Conservation (phyloP, 2,888 invertebrate genomes). For the Augochlorella aurata region DNA sequence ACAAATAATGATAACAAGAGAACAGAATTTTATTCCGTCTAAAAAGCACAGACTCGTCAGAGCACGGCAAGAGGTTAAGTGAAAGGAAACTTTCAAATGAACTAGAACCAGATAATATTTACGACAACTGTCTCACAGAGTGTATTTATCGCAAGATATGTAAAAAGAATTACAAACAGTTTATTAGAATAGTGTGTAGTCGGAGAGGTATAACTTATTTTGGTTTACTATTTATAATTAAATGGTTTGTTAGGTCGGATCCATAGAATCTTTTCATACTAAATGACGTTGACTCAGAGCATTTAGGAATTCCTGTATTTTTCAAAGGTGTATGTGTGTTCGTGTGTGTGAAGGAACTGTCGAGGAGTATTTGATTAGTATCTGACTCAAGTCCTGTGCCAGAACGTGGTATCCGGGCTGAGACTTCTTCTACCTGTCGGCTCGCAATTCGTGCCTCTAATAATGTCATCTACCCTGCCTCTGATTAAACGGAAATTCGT, state of each 20-base stretch:
- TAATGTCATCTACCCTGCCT: conserved; percentile 77
- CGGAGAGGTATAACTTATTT: neutral
- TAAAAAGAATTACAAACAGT: conserved; percentile 5
- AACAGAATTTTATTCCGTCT: no score
- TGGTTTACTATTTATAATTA: neutral
- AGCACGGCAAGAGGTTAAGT: no score
- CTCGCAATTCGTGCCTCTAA: conserved; percentile 77
- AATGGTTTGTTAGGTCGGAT: neutral
- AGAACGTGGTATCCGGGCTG: conserved; percentile 70
- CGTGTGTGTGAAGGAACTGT: neutral
- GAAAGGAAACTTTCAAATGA: neutral
- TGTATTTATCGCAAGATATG: neutral
- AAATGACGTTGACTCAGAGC: neutral
- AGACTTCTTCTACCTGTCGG: conserved; percentile 51
- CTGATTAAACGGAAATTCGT: conserved; percentile 77
- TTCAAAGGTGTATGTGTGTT: neutral
- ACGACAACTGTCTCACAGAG: no score
- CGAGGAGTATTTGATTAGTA: conserved; percentile 25
- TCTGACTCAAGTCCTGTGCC: conserved; percentile 70
- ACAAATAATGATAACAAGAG: no score
- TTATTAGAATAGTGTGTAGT: neutral
- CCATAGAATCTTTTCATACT: neutral
- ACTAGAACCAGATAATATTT: neutral
- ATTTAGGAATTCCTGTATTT: neutral
- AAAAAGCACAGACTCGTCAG: no score